Base-by-base conservation (phyloP, 2,888 invertebrate species). In the Brachycybe producta region DNA sequence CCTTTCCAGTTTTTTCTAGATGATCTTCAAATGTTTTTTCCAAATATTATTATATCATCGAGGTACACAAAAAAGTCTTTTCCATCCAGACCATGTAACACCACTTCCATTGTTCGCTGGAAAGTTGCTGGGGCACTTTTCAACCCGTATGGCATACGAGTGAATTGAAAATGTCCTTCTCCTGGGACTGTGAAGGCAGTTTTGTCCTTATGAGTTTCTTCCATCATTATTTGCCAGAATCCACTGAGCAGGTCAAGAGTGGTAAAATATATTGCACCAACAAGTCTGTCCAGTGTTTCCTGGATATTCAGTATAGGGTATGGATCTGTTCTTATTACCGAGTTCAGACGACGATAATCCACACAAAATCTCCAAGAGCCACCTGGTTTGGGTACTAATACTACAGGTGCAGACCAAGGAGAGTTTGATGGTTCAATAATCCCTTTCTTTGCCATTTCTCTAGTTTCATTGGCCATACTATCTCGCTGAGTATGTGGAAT, bases 311-410 rank as follows among this genome's bases (percentile, higher is more conserved):
- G 49, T 1, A 53, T 7, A 2, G 48, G 48, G 38, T 7, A 45
- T 2, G 24, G 8, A 24, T 49, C 52, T 5, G 2, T 21, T 17
- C 28, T 35, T 1, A 47, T 54, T 5, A 53, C 15, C 13, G 32
- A 7, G 32, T 53, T 53, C 1, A 53, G 26, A n/a, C 15, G 35
- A 3, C 52, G 32, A 28, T 42, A 49, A 26, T 53, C 53, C 13
- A 51, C n/a, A n/a, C 32, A 32, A n/a, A 32, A 32, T 11, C n/a
- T 8, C 32, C 8, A 11, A 11, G 32, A 32, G 11, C 32, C 8
- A 11, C n/a, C 32, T 32, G 32, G n/a, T 32, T 32, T 32, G 11
- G 8, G 8, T 11, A 32, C 32, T 11, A 32, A n/a, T n/a, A 32
- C n/a, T 8, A 32, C 32, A 11, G 32, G 32, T 32, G 32, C 32